A percentile compares a stretch with the other conserved stretches of the same genome.
phyloP scores from a whole-genome alignment of 2,797 vertebrate genomes.

The Tiaroga cobitis region DNA sequence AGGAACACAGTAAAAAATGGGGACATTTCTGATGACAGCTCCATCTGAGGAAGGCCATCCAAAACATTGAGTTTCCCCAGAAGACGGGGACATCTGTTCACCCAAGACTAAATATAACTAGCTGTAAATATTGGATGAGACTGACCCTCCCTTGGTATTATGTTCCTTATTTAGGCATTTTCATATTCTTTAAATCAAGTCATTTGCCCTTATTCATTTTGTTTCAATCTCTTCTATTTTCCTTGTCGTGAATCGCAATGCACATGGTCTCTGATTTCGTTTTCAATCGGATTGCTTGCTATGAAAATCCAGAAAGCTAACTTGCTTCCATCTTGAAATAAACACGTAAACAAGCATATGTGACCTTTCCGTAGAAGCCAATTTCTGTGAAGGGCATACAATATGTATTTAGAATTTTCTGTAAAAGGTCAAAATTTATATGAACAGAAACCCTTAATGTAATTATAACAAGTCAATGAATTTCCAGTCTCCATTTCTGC shows the following conservation, averaged over 20 bases:
- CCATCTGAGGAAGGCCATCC: background rate
- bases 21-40: background rate
- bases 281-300: background rate
- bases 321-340: background rate
- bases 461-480: background rate
- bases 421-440: conserved; percentile 23
- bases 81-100: background rate
- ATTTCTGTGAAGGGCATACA: conserved; percentile 16
- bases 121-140: background rate
- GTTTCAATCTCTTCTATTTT: conserved; percentile 17
- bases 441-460: background rate
- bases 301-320: conserved; percentile 10
- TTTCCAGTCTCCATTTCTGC: background rate
- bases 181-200: background rate
- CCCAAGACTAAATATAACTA: background rate
- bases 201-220: background rate
- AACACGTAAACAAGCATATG: background rate
- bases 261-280: background rate
- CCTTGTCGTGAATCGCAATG: background rate
- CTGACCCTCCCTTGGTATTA: background rate
- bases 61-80: background rate
- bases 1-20: background rate
- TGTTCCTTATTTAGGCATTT: background rate
- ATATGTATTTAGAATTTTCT: conserved; percentile 25
- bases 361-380: conserved; percentile 12